A percentile compares a stretch with the other conserved stretches of the same genome.
Conservation (phyloP, 64 coral and sea anemone genomes). For the Astreopora myriophthalma region DNA sequence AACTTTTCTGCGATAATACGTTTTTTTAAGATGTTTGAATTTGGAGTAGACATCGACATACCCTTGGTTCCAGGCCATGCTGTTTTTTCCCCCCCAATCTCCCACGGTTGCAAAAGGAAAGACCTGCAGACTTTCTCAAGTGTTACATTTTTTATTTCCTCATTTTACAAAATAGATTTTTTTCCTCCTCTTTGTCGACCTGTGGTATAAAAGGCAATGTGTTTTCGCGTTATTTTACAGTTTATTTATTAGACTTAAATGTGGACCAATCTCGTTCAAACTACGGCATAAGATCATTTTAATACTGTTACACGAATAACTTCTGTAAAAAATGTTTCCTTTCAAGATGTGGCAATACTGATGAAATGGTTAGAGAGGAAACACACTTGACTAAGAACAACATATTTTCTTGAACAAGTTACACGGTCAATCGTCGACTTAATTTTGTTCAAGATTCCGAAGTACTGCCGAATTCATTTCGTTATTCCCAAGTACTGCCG, state of each 20-base stretch:
- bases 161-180: conserved; percentile 43
- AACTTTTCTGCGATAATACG: no score
- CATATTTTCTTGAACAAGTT: no score
- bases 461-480: not conserved
- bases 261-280: not conserved
- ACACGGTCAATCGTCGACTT: not conserved
- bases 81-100: no score
- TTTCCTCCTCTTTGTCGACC: not conserved
- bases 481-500: not conserved
- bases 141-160: not conserved
- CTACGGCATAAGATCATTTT: no score
- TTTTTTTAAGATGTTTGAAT: no score
- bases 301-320: not conserved
- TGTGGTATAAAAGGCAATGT: conserved; percentile 11
- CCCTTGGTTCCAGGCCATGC: no score
- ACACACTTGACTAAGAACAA: no score
- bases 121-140: not conserved
- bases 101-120: not conserved
- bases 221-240: conserved; percentile 8
- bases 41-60: no score
- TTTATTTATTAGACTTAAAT: not conserved
- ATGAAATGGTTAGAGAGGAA: no score
- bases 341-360: no score
- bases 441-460: no score
- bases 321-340: not conserved